Percentiles rank a stretch among this genome's conserved stretches.
Conservation (phyloP, 2,888 invertebrate species). For the Phalera bucephala region DNA sequence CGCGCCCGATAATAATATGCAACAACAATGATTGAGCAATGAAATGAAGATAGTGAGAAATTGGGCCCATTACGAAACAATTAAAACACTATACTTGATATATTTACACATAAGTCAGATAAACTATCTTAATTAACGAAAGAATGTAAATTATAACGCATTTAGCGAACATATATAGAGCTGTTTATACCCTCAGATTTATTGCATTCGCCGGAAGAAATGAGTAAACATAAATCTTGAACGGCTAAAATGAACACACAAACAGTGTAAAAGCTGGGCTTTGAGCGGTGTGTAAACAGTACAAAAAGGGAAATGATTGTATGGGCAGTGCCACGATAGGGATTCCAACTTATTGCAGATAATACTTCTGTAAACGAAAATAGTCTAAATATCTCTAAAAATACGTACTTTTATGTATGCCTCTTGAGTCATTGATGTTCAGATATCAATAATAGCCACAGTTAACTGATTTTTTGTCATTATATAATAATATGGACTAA, state of each 20-base stretch:
- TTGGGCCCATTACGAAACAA: slow-evolving; percentile 27
- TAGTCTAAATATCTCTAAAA: no score
- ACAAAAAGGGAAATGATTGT: slow-evolving; percentile 36
- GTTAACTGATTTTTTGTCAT: no score
- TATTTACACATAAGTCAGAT: slow-evolving; percentile 6
- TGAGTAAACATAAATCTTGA: slow-evolving; percentile 52
- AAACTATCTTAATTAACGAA: slow-evolving; percentile 21
- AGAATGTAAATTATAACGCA: slow-evolving; percentile 24
- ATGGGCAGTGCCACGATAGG: slow-evolving; percentile 11
- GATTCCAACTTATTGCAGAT: neutral
- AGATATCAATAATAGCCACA: no score
- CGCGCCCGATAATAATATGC: slow-evolving; percentile 31
- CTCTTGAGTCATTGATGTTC: no score
- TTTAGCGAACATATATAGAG: slow-evolving; percentile 28
- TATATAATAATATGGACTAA: no score
- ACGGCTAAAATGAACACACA: slow-evolving; percentile 57
- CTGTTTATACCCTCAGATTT: slow-evolving; percentile 56
- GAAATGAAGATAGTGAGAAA: slow-evolving; percentile 26
- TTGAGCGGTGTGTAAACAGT: slow-evolving; percentile 29
- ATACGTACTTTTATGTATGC: no score
- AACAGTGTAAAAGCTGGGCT: slow-evolving; percentile 36
- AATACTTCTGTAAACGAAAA: no score
- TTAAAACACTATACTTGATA: slow-evolving; percentile 19
- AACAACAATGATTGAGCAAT: slow-evolving; percentile 49
- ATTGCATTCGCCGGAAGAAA: slow-evolving; percentile 59